These are phyloP conservation scores for Pangasius krempfi DNA, from an alignment of 2,797 vertebrate genomes.

Conservation along the genomic window DNA sequence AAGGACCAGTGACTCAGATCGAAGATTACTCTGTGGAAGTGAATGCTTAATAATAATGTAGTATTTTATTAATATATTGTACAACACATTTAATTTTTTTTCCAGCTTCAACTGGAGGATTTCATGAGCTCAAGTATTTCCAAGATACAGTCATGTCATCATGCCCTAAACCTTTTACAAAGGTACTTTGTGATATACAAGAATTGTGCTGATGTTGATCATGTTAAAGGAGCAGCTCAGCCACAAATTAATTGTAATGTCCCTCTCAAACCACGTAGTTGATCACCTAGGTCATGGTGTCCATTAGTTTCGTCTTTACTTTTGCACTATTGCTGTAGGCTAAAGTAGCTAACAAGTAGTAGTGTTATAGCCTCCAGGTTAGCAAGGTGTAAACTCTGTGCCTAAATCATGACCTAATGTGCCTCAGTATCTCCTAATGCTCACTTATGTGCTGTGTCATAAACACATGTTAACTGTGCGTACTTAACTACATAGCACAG, in stretches of 20 bases:
- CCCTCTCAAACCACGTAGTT: neutral
- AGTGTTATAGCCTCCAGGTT: no score
- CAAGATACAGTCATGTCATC: conserved; percentile 77
- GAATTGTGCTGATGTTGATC: neutral
- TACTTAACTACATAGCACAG: no score
- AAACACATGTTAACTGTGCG: no score
- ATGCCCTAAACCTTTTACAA: conserved; percentile 76
- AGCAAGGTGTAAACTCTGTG: no score
- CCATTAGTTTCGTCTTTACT: neutral
- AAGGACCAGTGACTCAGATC: neutral
- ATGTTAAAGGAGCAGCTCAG: neutral
- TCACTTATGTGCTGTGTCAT: no score
- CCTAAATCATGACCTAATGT: no score
- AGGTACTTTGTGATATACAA: conserved; percentile 63
- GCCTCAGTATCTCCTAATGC: no score
- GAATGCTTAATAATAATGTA: neutral
- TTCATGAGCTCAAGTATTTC: conserved; percentile 80
- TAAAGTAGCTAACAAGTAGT: neutral
- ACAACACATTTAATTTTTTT: neutral
- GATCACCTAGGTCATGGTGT: neutral
- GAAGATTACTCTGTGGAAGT: neutral
- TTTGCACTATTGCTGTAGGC: conserved; percentile 24
- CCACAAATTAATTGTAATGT: no score
- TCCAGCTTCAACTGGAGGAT: conserved; percentile 75
- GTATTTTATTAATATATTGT: neutral